Conservation (phyloP, 2,113 vertebrate genomes). For the Lepus europaeus region DNA sequence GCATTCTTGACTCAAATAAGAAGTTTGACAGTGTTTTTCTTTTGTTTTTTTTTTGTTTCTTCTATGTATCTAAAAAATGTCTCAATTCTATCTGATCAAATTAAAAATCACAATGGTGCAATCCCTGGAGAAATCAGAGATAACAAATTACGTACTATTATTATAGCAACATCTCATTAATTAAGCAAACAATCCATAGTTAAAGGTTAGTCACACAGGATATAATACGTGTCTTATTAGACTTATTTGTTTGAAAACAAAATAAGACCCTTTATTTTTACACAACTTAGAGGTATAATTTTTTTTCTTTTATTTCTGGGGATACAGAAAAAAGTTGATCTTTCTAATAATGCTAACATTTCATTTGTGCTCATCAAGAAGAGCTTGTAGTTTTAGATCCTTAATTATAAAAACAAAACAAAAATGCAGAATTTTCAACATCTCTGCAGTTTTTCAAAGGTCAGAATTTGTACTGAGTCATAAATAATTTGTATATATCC, state of each 20-base stretch:
- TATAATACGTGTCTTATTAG: background rate
- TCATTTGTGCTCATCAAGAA: background rate
- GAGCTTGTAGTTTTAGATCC: background rate
- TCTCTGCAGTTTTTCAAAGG: conserved; percentile 26
- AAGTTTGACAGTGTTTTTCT: background rate
- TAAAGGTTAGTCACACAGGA: background rate
- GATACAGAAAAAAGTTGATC: background rate
- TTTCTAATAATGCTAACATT: conserved; percentile 40
- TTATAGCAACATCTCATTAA: background rate
- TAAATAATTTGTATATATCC: conserved; percentile 46
- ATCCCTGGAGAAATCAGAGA: background rate
- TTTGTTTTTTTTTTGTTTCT: background rate
- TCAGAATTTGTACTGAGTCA: conserved; percentile 1
- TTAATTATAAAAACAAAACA: background rate
- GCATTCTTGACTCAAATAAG: background rate
- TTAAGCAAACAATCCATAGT: background rate
- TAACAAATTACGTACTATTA: background rate
- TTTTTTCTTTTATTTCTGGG: background rate
- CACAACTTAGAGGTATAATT: background rate
- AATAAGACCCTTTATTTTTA: background rate
- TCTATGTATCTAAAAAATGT: background rate
- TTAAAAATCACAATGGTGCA: background rate
- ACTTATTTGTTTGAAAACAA: background rate
- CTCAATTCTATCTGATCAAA: background rate
- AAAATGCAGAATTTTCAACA: background rate